Base-by-base conservation (phyloP, 2,888 invertebrate genomes). In the Tetragonula carbonaria region DNA sequence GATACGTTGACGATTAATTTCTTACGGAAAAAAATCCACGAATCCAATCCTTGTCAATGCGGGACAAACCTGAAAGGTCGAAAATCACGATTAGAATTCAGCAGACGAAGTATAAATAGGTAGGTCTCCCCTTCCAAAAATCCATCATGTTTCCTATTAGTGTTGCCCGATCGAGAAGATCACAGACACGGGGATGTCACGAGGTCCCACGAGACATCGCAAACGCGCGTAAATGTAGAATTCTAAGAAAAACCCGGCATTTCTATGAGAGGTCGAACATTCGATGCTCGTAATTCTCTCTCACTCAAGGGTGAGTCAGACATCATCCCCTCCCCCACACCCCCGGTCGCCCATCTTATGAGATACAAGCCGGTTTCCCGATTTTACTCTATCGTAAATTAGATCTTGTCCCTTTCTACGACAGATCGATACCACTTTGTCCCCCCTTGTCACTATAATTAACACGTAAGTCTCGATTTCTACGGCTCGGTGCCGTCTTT, bases 251-350 rank as follows among this genome's bases (percentile, higher is more conserved):
- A 87, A 75, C 86, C 28, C n/a, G 65, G 75, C 74, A 84, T 78
- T 84, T 84, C 78, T 84, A 80, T 74, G 80, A 86, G 79, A 85
- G 68, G 65, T 50, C 23, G 79, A 80, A 79, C 86, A 89, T 81
- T 83, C 84, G 85, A 80, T 73, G 85, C 70, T 76, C 82, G 83
- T 87, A 86, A 87, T 89, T 89, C 82, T 86, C 80, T 78, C 68
- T 63, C 73, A 67, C 65, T 28, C 75, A 70, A 86, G 87, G 89
- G 90, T 89, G 89, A 89, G 88, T 89, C 89, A 89, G 84, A 84
- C 82, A 80, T 74, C 77, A 81, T 87, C 87, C 50, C 71, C 75
- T 71, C 8, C 53, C 18, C 5, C 16, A 8, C 28, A 28, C 28
- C 8, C 89, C 70, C 33, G 3, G 33, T 33, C 33, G 3, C 80